Conservation (phyloP, 2,888 invertebrate species). For the Chouioia cunea region DNA sequence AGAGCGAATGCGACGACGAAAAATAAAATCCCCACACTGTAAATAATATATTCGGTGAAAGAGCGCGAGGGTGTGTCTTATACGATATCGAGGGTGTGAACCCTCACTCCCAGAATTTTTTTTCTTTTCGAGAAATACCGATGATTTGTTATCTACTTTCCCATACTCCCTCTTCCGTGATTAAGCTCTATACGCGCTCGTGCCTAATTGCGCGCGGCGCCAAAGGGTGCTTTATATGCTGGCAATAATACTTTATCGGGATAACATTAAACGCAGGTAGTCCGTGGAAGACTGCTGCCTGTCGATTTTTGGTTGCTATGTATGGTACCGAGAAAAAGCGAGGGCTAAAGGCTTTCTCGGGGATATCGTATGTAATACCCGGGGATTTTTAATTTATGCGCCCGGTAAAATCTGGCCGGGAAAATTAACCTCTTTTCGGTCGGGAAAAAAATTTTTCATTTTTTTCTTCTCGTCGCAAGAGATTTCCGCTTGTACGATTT, state of each 20-base stretch:
- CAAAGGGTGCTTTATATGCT: constrained; percentile 47
- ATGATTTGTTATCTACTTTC: constrained; percentile 56
- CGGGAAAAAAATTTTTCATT: constrained; percentile 6
- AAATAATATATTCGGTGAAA: constrained; percentile 50
- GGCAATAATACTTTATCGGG: constrained; percentile 52
- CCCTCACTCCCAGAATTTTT: too few species aligned
- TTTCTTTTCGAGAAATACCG: constrained; percentile 54
- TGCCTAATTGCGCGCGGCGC: constrained; percentile 49
- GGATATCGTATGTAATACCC: constrained; percentile 11
- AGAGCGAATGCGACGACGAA: constrained; percentile 13
- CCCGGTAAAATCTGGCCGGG: constrained; percentile 14
- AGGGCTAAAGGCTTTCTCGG: constrained; percentile 1
- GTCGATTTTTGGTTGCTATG: constrained; percentile 13
- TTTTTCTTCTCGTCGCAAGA: not conserved
- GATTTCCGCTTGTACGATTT: constrained; percentile 23
- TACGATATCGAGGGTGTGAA: not conserved
- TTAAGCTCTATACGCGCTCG: constrained; percentile 40
- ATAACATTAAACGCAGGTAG: constrained; percentile 44
- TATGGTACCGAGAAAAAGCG: not conserved
- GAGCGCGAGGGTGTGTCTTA: constrained; percentile 46
- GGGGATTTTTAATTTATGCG: constrained; percentile 32
- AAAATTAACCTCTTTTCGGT: constrained; percentile 32
- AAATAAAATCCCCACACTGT: constrained; percentile 42
- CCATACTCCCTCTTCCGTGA: constrained; percentile 18
- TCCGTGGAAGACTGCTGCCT: not conserved